Evolutionary conservation across 2,888 invertebrate genomes (phyloP).

Genomic region (Drosophila sordidula): DNA sequence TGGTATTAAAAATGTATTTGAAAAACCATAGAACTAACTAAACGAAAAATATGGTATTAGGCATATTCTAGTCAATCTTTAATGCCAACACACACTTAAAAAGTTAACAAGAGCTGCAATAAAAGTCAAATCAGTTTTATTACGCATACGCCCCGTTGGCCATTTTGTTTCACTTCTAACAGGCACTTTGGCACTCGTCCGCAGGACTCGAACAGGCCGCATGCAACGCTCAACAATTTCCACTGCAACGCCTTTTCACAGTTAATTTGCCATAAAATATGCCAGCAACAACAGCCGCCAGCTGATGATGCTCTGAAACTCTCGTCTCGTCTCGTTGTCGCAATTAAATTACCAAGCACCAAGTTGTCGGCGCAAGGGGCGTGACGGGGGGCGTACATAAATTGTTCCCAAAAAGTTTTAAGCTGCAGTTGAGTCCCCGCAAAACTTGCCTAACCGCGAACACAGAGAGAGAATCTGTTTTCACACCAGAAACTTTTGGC

Average conservation of each 20-base stretch:
- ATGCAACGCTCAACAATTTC: slow-evolving; percentile 50
- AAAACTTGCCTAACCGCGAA: slow-evolving; percentile 38
- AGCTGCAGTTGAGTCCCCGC: slow-evolving; percentile 69
- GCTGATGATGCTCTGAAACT: slow-evolving; percentile 41
- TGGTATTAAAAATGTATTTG: slow-evolving; percentile 60
- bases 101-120: neutral
- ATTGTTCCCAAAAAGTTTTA: slow-evolving; percentile 78
- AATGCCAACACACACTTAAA: neutral
- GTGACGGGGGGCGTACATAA: slow-evolving; percentile 30
- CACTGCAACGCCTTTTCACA: slow-evolving; percentile 68
- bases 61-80: neutral
- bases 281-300: slow-evolving; percentile 50
- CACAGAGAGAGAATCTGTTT: slow-evolving; percentile 42
- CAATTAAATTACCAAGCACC: slow-evolving; percentile 70
- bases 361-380: slow-evolving; percentile 23
- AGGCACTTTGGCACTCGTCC: neutral
- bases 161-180: slow-evolving; percentile 19
- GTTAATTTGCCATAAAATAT: slow-evolving; percentile 76
- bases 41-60: slow-evolving; percentile 40
- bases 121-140: slow-evolving; percentile 19
- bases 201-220: slow-evolving; percentile 19
- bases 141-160: slow-evolving; percentile 34
- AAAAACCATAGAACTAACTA: slow-evolving; percentile 59
- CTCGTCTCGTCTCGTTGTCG: slow-evolving; percentile 54
- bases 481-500: slow-evolving; percentile 63